Percentiles rank a stretch among this genome's conserved stretches.
These are phyloP conservation scores for Diarsia mendica DNA, from an alignment of 2,888 invertebrate species.

Conservation along the genomic window DNA sequence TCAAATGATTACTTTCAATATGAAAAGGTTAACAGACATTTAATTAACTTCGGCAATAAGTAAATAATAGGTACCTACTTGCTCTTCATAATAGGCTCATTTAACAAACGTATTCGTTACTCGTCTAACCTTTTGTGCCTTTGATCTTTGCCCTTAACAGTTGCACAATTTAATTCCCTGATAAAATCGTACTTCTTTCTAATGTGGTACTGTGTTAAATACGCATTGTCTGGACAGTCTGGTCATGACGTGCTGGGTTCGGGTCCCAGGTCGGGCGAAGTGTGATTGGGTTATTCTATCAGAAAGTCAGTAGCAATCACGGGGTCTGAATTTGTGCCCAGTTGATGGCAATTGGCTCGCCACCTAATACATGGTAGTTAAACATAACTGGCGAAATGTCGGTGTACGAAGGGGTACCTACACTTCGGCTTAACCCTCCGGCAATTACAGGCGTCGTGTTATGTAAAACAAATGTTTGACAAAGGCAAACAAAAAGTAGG, in stretches of 20 bases:
- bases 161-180: conserved; percentile 36
- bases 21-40: conserved; percentile 23
- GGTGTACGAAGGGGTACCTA: no score
- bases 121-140: conserved; percentile 50
- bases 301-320: no score
- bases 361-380: no score
- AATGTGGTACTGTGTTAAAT: conserved; percentile 11
- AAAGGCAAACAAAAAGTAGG: conserved; percentile 2
- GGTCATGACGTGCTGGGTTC: no score
- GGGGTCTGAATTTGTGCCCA: no score
- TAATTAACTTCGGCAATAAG: conserved; percentile 21
- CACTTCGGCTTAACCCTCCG: no score
- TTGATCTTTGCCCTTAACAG: conserved; percentile 44
- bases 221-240: conserved; percentile 7
- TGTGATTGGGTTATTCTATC: no score
- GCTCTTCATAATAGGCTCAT: conserved; percentile 26
- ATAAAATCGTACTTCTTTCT: conserved; percentile 30
- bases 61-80: conserved; percentile 30
- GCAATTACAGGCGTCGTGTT: no score
- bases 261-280: no score
- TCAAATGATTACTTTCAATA: conserved; percentile 15
- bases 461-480: conserved; percentile 7
- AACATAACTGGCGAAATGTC: no score
- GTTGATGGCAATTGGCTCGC: no score
- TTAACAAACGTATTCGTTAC: conserved; percentile 41